A percentile compares a stretch with the other conserved stretches of the same genome.
phyloP scores from a whole-genome alignment of 2,888 invertebrate species.

The Seira ritae region DNA sequence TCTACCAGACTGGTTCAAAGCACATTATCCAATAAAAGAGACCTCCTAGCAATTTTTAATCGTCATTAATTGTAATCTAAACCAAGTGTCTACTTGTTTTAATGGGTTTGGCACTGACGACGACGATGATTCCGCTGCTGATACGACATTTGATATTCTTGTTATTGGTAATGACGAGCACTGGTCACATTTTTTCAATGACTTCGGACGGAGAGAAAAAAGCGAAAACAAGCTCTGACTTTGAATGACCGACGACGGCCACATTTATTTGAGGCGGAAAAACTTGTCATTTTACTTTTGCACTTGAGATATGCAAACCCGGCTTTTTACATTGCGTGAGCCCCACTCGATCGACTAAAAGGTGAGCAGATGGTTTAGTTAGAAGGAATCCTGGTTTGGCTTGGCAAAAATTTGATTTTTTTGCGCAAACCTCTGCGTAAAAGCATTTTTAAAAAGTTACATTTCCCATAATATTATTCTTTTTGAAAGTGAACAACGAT shows the following conservation, averaged over 20 bases:
- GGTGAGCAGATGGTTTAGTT: background rate
- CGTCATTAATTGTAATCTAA: conserved; percentile 43
- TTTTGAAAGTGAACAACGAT: too few relatives aligned
- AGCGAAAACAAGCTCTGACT: background rate
- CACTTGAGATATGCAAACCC: background rate
- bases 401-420: too few relatives aligned
- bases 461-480: too few relatives aligned
- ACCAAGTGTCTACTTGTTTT: conserved; percentile 29
- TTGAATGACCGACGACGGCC: too few relatives aligned
- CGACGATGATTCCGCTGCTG: background rate
- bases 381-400: too few relatives aligned
- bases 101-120: conserved; percentile 31
- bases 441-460: too few relatives aligned
- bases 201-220: background rate
- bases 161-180: background rate
- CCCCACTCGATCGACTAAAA: background rate
- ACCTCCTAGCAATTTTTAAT: conserved; percentile 36
- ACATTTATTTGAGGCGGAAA: background rate
- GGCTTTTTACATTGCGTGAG: background rate
- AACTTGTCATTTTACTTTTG: background rate
- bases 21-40: conserved; percentile 11
- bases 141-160: background rate
- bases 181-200: background rate
- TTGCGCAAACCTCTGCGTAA: background rate
- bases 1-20: background rate